Conservation (phyloP, 2,797 vertebrate genomes). For the Typhlichthys subterraneus region DNA sequence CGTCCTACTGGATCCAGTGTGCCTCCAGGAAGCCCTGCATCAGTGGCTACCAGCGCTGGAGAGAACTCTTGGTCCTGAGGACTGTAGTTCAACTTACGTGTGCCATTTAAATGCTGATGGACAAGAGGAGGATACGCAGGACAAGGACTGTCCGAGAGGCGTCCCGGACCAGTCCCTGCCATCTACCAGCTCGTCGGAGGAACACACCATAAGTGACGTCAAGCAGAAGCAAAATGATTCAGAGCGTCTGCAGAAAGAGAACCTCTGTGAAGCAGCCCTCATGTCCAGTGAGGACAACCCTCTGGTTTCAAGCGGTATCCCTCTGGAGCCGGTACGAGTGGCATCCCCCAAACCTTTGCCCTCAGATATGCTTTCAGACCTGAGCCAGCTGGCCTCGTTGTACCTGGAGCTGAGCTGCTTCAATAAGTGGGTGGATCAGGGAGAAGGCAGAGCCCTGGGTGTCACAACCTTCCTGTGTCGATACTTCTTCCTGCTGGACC, state of each 20-base stretch:
- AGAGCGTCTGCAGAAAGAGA: slow-evolving; percentile 26
- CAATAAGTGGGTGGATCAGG: slow-evolving; percentile 25
- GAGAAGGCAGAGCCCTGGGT: slow-evolving; percentile 3
- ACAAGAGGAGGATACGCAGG: slow-evolving; percentile 44
- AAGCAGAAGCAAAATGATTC: slow-evolving; percentile 29
- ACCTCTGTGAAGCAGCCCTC: slow-evolving; percentile 23
- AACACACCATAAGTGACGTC: slow-evolving; percentile 24
- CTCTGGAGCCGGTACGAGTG: slow-evolving; percentile 66
- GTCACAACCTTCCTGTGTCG: slow-evolving; percentile 78
- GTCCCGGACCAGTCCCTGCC: slow-evolving; percentile 44
- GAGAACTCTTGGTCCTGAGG: slow-evolving; percentile 64
- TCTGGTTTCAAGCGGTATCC: slow-evolving; percentile 12
- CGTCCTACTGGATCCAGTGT: slow-evolving; percentile 84
- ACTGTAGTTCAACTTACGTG: slow-evolving; percentile 4
- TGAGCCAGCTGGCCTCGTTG: slow-evolving; percentile 83
- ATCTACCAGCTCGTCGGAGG: slow-evolving; percentile 21
- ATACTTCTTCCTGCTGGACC: slow-evolving; percentile 92
- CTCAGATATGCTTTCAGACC: slow-evolving; percentile 71
- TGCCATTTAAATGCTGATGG: slow-evolving; percentile 20
- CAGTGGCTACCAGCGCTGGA: slow-evolving; percentile 86
- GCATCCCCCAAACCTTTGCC: slow-evolving; percentile 73
- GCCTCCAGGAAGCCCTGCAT: slow-evolving; percentile 76
- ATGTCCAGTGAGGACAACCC: slow-evolving; percentile 19
- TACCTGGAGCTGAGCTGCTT: slow-evolving; percentile 85
- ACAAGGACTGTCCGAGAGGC: slow-evolving; percentile 25